These are phyloP conservation scores for Cnemophilus loriae DNA, from an alignment of 2,113 vertebrate species.

Conservation along the genomic window DNA sequence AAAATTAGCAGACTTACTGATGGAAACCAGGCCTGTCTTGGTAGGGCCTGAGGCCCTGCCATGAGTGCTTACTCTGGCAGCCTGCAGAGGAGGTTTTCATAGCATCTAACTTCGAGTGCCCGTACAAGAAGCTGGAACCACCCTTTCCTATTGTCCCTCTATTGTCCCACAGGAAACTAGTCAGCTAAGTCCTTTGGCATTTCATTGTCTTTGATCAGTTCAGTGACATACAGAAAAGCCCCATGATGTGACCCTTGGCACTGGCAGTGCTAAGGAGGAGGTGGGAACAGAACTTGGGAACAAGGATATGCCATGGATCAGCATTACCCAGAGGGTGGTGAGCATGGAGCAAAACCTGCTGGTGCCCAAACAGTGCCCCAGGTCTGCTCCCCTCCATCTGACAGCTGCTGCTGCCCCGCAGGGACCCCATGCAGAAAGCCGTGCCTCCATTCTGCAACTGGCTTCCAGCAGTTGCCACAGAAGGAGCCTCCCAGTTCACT, in stretches of 20 bases:
- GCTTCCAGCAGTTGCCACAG: neutral
- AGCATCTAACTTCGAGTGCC: fast-evolving
- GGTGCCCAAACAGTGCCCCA: neutral
- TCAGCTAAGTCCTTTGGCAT: no score
- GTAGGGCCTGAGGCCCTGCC: neutral
- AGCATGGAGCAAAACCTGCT: neutral
- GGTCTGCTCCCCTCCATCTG: fast-evolving
- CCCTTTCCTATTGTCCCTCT: neutral
- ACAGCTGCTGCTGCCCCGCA: fast-evolving
- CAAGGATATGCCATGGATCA: neutral
- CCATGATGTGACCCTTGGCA: fast-evolving
- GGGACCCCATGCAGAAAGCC: fast-evolving
- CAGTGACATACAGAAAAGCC: neutral
- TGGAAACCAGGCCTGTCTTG: neutral
- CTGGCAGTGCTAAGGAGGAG: neutral
- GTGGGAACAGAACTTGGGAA: neutral
- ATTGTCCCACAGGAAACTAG: neutral
- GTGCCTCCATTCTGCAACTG: no score
- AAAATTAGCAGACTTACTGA: neutral
- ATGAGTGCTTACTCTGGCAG: fast-evolving
- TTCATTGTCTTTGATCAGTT: neutral
- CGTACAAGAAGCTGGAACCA: neutral
- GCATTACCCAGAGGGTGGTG: neutral
- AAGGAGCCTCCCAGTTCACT: fast-evolving
- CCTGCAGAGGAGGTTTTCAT: neutral